These are phyloP conservation scores for Moxostoma hubbsi DNA, from an alignment of 2,797 vertebrate species.

Conservation along the genomic window DNA sequence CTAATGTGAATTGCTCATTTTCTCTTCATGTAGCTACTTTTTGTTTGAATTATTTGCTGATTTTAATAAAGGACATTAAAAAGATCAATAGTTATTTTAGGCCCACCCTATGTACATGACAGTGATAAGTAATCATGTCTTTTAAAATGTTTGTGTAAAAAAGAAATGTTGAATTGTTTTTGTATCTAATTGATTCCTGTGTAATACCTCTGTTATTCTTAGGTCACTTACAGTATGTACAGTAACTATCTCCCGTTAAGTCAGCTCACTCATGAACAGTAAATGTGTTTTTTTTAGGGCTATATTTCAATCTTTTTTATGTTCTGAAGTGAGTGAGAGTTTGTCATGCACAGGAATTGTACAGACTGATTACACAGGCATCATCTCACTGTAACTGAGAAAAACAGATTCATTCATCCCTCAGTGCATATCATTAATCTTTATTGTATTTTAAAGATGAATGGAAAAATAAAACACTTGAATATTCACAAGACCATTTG, in stretches of 20 bases:
- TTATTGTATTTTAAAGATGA: conserved; percentile 80
- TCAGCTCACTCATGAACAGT: not conserved
- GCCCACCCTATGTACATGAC: conserved; percentile 69
- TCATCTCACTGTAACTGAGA: conserved; percentile 67
- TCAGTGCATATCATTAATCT: conserved; percentile 72
- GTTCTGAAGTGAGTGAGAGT: conserved; percentile 62
- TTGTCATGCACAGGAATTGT: conserved; percentile 25
- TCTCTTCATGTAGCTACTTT: conserved; percentile 67
- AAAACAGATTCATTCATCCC: conserved; percentile 60
- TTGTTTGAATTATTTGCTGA: conserved; percentile 60
- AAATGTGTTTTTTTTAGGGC: conserved; percentile 4
- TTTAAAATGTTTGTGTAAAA: conserved; percentile 78
- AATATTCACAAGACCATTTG: conserved; percentile 67
- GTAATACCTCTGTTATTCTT: conserved; percentile 71
- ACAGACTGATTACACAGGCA: conserved; percentile 75
- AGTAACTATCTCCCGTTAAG: conserved; percentile 36
- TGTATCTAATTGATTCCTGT: conserved; percentile 82
- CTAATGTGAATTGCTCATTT: conserved; percentile 71
- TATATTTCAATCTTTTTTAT: conserved; percentile 49
- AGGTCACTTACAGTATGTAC: conserved; percentile 18
- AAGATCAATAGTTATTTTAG: conserved; percentile 67
- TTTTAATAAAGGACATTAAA: conserved; percentile 68
- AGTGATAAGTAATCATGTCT: conserved; percentile 63
- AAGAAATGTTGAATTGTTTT: conserved; percentile 69
- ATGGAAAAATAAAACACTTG: conserved; percentile 68